A percentile compares a stretch with the other conserved stretches of the same genome.
These are phyloP conservation scores for Orthosia incerta DNA, from an alignment of 2,888 invertebrate genomes.

Conservation along the genomic window DNA sequence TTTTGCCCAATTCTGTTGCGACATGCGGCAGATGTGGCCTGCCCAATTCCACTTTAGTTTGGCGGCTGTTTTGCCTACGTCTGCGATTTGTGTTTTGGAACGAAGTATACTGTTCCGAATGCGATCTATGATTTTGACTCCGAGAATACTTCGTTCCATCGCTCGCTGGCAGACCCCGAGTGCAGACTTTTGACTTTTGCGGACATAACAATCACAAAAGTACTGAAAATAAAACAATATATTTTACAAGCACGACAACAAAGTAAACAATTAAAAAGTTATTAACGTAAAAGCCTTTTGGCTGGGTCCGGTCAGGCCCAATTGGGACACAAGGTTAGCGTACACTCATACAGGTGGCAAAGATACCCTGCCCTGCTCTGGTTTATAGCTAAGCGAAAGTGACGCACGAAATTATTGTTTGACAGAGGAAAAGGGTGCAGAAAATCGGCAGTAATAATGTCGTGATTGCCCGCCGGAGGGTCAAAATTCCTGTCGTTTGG, in stretches of 20 bases:
- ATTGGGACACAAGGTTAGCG: constrained; percentile 40
- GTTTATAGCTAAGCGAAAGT: constrained; percentile 28
- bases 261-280: constrained; percentile 46
- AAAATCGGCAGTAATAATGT: constrained; percentile 29
- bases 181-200: no score
- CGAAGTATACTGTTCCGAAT: no score
- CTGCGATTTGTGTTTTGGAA: no score
- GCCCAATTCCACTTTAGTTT: no score
- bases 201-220: constrained; percentile 5
- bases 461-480: constrained; percentile 31
- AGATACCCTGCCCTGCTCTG: constrained; percentile 33
- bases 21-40: no score
- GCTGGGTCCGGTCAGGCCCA: constrained; percentile 5
- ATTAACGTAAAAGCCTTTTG: constrained; percentile 51
- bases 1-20: no score
- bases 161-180: no score
- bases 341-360: constrained; percentile 35
- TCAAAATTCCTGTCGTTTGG: constrained; percentile 26
- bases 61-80: no score
- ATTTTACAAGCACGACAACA: constrained; percentile 30
- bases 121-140: no score
- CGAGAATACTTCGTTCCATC: no score
- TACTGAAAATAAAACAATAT: constrained; percentile 1
- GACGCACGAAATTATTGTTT: constrained; percentile 47
- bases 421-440: constrained; percentile 44